Evolutionary conservation across 1,140 invertebrate species (phyloP), one percentile per base, ranked within the genome.

Genomic region (Halyomorpha halys): DNA sequence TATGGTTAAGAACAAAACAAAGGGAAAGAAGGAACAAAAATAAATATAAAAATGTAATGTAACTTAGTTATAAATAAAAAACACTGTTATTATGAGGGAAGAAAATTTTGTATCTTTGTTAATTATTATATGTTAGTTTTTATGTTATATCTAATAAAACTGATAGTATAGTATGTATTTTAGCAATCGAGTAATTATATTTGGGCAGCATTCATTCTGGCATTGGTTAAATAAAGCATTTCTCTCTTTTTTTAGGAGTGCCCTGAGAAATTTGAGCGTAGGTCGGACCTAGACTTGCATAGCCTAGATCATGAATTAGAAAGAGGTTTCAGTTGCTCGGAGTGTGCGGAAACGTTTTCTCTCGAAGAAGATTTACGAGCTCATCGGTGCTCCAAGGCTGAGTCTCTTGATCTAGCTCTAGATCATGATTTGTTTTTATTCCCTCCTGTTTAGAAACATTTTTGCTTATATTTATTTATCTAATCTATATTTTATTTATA

Each of bases 221-320:
- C n/a, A n/a, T n/a, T n/a, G n/a, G n/a, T n/a, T n/a, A n/a, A n/a
- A n/a, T n/a, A n/a, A n/a, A n/a, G n/a, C n/a, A n/a, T n/a, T n/a
- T n/a, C n/a, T n/a, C n/a, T n/a, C n/a, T n/a, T 59, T 44, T 64
- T 64, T 16, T 18, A 64, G 63, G 63, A 59, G 13, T 64, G 63
- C 44, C 25, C 25, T 4, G 51, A 59, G 19, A 64, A 49, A 14
- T 64, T 64, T 44, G 21, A 8, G 1, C 23, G n/a, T 16, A 59
- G 59, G 25, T 13, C 30, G 0, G 63, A 64, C 18, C 18, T 64
- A 39, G 63, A 59, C n/a, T 11, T 64, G 3, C 63, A 64, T 18
- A 59, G 16, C 14, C 23, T 64, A 13, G 54, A 23, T 9, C 63
- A 64, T 47, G 53, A 44, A 18, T 18, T 62, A 25, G 47, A 49